A percentile compares a stretch with the other conserved stretches of the same genome.
Evolutionary conservation across 2,888 invertebrate species (phyloP).

Genomic region (Noctua pronuba): DNA sequence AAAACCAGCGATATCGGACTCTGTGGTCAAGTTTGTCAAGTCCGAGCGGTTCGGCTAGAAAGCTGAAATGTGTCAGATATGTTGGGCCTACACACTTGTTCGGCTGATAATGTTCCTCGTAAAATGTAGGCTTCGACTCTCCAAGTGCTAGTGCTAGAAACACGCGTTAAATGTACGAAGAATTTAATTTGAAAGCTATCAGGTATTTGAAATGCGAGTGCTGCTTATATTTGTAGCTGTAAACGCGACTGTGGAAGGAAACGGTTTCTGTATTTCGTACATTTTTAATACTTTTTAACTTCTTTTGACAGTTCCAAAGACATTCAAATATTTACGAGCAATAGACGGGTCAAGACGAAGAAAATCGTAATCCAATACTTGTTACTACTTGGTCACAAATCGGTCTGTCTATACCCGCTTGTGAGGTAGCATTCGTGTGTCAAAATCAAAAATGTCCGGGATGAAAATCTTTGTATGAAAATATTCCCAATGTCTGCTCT

Average conservation of each 20-base stretch:
- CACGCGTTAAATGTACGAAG: slow-evolving; percentile 39
- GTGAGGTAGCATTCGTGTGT: too few relatives aligned
- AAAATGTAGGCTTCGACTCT: slow-evolving; percentile 53
- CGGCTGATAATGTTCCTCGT: slow-evolving; percentile 59
- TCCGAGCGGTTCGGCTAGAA: slow-evolving; percentile 61
- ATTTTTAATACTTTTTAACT: background rate
- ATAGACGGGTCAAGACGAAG: too few relatives aligned
- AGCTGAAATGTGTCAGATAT: slow-evolving; percentile 66
- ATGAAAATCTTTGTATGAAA: too few relatives aligned
- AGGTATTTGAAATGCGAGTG: slow-evolving; percentile 28
- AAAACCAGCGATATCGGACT: slow-evolving; percentile 56
- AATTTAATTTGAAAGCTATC: slow-evolving; percentile 50
- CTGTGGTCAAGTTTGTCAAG: slow-evolving; percentile 64
- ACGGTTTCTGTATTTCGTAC: background rate
- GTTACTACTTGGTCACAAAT: too few relatives aligned
- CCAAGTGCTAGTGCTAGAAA: slow-evolving; percentile 14
- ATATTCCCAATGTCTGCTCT: too few relatives aligned
- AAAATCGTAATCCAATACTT: too few relatives aligned
- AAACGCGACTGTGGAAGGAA: background rate
- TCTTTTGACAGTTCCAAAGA: too few relatives aligned
- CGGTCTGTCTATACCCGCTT: too few relatives aligned
- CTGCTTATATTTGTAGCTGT: slow-evolving; percentile 20
- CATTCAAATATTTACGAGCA: too few relatives aligned
- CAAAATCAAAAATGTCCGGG: too few relatives aligned
- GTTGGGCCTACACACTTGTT: slow-evolving; percentile 56